Conservation (phyloP, 2,888 invertebrate genomes). For the Drosophila atripex region DNA sequence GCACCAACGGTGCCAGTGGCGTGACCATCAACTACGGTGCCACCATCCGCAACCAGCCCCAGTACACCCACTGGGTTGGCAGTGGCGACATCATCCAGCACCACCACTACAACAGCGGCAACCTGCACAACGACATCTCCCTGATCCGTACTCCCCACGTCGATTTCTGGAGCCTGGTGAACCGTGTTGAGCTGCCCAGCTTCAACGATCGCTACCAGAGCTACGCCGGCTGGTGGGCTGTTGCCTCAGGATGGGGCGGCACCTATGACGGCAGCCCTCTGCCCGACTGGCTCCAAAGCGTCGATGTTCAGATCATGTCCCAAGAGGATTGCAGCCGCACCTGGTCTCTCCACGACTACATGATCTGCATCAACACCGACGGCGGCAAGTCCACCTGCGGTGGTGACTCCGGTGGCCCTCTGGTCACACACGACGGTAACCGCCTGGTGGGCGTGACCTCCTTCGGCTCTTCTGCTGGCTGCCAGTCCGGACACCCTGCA, state of each 20-base stretch:
- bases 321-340: conserved; percentile 81
- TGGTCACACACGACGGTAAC: conserved; percentile 62
- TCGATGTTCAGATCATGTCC: conserved; percentile 69
- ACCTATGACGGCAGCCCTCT: conserved; percentile 68
- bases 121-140: conserved; percentile 66
- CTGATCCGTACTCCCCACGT: conserved; percentile 65
- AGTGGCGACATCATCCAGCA: conserved; percentile 52
- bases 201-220: conserved; percentile 45
- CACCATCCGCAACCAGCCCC: conserved; percentile 55
- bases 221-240: conserved; percentile 53
- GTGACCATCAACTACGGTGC: conserved; percentile 66
- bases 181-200: conserved; percentile 55
- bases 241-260: conserved; percentile 73
- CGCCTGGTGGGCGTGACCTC: conserved; percentile 67
- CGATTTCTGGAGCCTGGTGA: conserved; percentile 54
- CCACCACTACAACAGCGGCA: conserved; percentile 51
- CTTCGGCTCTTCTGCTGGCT: conserved; percentile 64
- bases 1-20: conserved; percentile 52
- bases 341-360: conserved; percentile 62
- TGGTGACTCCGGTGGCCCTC: conserved; percentile 84
- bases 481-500: conserved; percentile 50
- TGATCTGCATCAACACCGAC: conserved; percentile 59
- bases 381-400: conserved; percentile 80
- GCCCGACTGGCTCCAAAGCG: conserved; percentile 72
- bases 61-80: conserved; percentile 56